These are phyloP conservation scores for Epinephelus malabaricus DNA, from an alignment of 2,797 vertebrate species.

Conservation along the genomic window DNA sequence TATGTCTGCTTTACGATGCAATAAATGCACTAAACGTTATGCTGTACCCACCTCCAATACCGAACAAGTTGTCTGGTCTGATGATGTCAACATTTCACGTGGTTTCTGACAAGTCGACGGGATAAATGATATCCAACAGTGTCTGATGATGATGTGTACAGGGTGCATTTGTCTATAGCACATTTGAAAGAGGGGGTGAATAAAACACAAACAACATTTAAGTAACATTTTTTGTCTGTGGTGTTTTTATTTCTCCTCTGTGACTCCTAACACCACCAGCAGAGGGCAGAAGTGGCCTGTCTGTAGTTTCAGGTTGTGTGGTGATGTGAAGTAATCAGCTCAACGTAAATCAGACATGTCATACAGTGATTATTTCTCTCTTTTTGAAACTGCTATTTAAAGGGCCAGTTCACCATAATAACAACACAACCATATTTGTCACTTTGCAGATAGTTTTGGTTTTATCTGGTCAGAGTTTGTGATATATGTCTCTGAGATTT, in stretches of 20 bases:
- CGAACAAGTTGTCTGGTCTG: conserved; percentile 72
- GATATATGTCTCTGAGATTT: too few relatives aligned
- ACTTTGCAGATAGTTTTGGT: too few relatives aligned
- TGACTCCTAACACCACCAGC: conserved; percentile 28
- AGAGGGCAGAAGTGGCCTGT: conserved; percentile 41
- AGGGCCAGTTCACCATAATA: background rate
- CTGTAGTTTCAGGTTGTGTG: background rate
- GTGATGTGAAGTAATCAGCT: background rate
- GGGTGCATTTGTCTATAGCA: conserved; percentile 76
- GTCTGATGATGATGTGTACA: conserved; percentile 74
- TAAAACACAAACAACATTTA: conserved; percentile 71
- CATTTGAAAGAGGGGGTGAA: conserved; percentile 68
- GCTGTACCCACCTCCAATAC: conserved; percentile 76
- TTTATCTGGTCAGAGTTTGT: too few relatives aligned
- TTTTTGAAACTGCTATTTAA: background rate
- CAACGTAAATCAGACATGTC: background rate
- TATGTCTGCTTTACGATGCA: conserved; percentile 85
- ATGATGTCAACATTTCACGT: conserved; percentile 70
- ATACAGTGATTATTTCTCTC: background rate
- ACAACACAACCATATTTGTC: background rate
- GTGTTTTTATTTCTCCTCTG: conserved; percentile 37
- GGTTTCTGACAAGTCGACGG: conserved; percentile 61
- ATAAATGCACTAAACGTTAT: conserved; percentile 84
- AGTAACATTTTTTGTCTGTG: conserved; percentile 41
- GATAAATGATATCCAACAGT: conserved; percentile 64